Base-by-base conservation (phyloP, 1,140 invertebrate genomes). In the Rhagoletis zephyria region DNA sequence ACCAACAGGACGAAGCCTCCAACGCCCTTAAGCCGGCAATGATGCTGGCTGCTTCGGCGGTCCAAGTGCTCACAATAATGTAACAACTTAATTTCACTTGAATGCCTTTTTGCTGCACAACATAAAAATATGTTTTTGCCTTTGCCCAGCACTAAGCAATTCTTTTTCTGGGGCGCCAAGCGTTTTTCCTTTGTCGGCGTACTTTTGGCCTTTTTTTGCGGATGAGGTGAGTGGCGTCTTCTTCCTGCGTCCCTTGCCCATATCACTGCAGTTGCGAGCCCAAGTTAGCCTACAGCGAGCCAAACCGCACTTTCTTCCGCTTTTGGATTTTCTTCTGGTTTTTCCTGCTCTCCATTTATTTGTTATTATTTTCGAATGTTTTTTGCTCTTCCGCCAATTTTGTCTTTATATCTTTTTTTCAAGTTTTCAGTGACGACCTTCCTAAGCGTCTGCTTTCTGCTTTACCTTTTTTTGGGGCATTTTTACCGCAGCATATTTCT, bases 11-110 rank as follows among this genome's bases (percentile, higher is more conserved):
- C 48, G n/a, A 81, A 45, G 45, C 45, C n/a, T 16, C 19, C 14
- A 51, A 16, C 16, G 12, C 5, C 30, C 51, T 60, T n/a, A 63
- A 85, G 85, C 85, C 14, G 59, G 16, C 51, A 7, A n/a, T 56
- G 74, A 45, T 48, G 30, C 56, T 85, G 56, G 59, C 85, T 85
- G 7, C 56, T 56, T 60, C 19, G 85, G n/a, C n/a, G 48, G 48
- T 19, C 45, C 60, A 87, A 87, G 56, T 51, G 14, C 70, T 59
- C 56, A 77, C 87, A 74, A 87, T 87, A 87, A 87, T 87, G 87
- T 87, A 87, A 60, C 87, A 87, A 87, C 87, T 87, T 77, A 87
- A 87, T 87, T 87, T 87, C 56, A 51, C 87, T 77, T 81, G 87
- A 77, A 87, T 87, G 70, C 87, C 87, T 87, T 61, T 87, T 87